phyloP scores from a whole-genome alignment of 2,113 vertebrate genomes.

The Spheniscus mendiculus region DNA sequence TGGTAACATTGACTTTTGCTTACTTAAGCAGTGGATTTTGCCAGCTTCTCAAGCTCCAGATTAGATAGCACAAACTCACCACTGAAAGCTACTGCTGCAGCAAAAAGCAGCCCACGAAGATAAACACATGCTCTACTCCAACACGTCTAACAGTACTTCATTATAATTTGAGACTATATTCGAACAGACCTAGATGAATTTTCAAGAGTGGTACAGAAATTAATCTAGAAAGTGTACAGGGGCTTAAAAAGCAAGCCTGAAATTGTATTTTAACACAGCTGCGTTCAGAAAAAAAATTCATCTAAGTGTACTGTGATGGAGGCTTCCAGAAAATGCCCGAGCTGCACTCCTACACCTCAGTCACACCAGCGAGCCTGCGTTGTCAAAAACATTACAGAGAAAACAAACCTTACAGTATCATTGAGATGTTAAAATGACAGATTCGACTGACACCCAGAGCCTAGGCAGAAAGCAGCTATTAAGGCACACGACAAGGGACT shows the following conservation, averaged over 20 bases:
- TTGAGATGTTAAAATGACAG: neutral
- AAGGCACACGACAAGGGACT: neutral
- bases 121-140: neutral
- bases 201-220: neutral
- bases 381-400: neutral
- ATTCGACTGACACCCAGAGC: neutral
- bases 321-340: neutral
- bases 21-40: constrained; percentile 6
- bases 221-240: neutral
- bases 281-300: neutral
- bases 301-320: neutral
- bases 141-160: neutral
- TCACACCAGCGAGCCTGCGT: neutral
- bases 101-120: neutral
- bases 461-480: neutral
- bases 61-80: neutral
- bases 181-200: neutral
- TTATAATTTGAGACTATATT: neutral
- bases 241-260: neutral
- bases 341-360: neutral
- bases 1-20: constrained; percentile 1
- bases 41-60: neutral
- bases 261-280: neutral
- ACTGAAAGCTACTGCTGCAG: neutral
- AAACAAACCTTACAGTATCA: neutral